Evolutionary conservation across 2,888 invertebrate genomes (phyloP), one percentile per base, ranked within the genome.

Genomic region (Leptinotarsa peninsularis): DNA sequence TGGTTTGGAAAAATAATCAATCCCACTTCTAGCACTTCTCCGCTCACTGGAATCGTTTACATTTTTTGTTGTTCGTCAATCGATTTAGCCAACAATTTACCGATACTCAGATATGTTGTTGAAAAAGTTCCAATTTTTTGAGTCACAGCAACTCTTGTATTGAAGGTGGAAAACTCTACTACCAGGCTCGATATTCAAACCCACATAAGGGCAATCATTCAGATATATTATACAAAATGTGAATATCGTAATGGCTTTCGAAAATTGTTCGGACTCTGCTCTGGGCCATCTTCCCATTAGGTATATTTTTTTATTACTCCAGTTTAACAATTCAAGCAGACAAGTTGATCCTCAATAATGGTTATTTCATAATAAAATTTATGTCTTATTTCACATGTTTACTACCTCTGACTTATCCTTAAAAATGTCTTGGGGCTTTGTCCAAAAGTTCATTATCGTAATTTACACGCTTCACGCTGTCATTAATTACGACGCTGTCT

Each of bases 281-380:
- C 5, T n/a, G 58, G 58, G 58, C 23, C 13, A 58, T 58, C 13
- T 13, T 21, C 18, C 21, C 18, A 58, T 58, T n/a, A 58, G 2
- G n/a, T 52, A 52, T 52, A 7, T 4, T n/a, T n/a, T 56, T 58
- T 58, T 58, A 13, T 21, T 58, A 18, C 18, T 58, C 58, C 58
- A 13, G 10, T 18, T 21, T 50, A 14, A 67, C n/a, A 43, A 23
- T 67, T 50, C 49, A 21, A 50, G 67, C 49, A 18, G 67, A 75
- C 75, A 75, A 49, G 52, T 68, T 75, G 71, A 75, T 75, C 66
- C 63, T 50, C 43, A 68, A 71, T 75, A 67, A 75, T 68, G 68
- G 72, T 52, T 72, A 66, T 75, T 72, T 68, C 72, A 67, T 72
- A 72, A 75, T 52, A 75, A 69, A 60, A 75, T 75, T 72, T 75